phyloP scores from a whole-genome alignment of 2,113 vertebrate genomes.

The Oreotrochilus melanogaster region DNA sequence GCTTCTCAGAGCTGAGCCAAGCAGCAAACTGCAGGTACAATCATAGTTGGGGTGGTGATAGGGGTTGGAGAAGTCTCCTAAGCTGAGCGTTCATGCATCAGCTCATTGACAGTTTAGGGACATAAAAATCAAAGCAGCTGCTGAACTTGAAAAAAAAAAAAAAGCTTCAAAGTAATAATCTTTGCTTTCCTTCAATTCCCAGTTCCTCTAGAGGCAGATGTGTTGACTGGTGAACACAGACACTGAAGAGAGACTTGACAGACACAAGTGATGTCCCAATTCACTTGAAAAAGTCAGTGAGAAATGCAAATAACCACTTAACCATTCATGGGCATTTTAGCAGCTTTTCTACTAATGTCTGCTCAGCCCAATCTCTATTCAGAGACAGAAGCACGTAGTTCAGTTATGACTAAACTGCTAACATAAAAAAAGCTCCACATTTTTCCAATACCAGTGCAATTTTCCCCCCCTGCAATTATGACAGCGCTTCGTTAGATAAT shows the following conservation, averaged over 20 bases:
- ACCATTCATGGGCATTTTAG: neutral
- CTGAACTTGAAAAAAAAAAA: neutral
- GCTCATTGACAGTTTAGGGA: neutral
- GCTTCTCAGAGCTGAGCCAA: neutral
- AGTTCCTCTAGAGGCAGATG: neutral
- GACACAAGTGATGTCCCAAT: neutral
- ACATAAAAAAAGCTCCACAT: neutral
- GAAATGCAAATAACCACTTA: slow-evolving; percentile 18
- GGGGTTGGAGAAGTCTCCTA: neutral
- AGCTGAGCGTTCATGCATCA: neutral
- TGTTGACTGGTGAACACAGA: neutral
- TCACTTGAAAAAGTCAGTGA: neutral
- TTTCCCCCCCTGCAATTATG: neutral
- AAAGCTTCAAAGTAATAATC: neutral
- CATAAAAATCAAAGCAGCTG: neutral
- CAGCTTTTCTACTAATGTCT: neutral
- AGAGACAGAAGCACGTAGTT: neutral
- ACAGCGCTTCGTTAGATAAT: neutral
- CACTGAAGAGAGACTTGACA: neutral
- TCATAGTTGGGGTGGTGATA: neutral
- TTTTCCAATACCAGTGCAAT: neutral
- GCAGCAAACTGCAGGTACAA: neutral
- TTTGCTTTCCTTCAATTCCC: neutral
- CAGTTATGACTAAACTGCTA: neutral
- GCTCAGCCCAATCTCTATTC: neutral